Conservation (phyloP, 2,888 invertebrate genomes). For the Eristalinus sepulchralis region DNA sequence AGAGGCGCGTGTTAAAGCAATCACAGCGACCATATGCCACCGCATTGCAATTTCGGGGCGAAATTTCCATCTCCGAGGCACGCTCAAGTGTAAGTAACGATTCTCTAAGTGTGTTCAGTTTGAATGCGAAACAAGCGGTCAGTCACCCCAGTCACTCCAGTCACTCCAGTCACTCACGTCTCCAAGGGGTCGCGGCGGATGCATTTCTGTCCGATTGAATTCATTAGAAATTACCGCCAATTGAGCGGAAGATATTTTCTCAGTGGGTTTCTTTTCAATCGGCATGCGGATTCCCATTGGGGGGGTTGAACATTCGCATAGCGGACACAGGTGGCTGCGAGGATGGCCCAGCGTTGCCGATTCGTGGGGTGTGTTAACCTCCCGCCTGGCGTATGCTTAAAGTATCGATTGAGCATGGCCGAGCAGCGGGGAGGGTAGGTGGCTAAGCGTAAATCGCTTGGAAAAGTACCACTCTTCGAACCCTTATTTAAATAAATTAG, state of each 20-base stretch:
- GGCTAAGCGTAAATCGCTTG: conserved; percentile 54
- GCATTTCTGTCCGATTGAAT: conserved; percentile 59
- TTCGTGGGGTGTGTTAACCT: conserved; percentile 37
- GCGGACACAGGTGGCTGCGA: conserved; percentile 43
- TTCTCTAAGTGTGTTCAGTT: conserved; percentile 4
- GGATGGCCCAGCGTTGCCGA: conserved; percentile 18
- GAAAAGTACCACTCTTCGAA: conserved; percentile 52
- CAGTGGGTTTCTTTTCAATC: conserved; percentile 25
- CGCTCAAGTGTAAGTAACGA: conserved; percentile 35
- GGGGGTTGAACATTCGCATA: neutral
- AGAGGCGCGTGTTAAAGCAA: conserved; percentile 50
- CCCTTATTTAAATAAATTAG: conserved; percentile 67
- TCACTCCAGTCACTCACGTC: neutral
- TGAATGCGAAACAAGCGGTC: conserved; percentile 23
- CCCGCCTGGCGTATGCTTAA: conserved; percentile 21
- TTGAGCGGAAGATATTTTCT: conserved; percentile 61
- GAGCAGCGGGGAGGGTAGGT: neutral
- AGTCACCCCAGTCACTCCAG: neutral
- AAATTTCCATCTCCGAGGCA: conserved; percentile 13
- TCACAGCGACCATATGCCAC: conserved; percentile 65
- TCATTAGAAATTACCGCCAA: conserved; percentile 64
- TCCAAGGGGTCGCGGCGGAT: neutral
- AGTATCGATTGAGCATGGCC: conserved; percentile 36
- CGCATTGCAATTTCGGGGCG: neutral
- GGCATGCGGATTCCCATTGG: neutral